Base-by-base conservation (phyloP, 2,797 vertebrate genomes). In the Crocidura indochinensis region DNA sequence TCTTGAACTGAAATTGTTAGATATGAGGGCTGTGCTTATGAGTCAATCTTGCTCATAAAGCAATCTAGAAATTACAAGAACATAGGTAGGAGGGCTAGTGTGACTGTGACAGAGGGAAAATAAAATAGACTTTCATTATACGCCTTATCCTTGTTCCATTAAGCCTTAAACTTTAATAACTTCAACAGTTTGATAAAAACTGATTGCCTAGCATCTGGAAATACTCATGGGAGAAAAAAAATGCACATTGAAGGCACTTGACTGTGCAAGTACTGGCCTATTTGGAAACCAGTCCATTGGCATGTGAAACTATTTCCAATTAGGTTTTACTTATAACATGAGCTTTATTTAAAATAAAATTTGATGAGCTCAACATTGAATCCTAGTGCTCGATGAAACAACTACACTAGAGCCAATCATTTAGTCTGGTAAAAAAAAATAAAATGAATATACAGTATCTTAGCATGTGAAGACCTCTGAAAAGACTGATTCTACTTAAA, bases 81-180 rank as follows among this genome's bases (percentile, higher is more conserved):
- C 4, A 0, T 12, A 46, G 56, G 2, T 19, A 6, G 29, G 17
- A 65, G 44, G 0, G 3, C 60, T 8, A 15, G 44, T 1, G 8
- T 24, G 53, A 65, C 10, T 73, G 10, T 49, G 26, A 27, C 12
- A 31, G 0, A 79, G 3, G 47, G 27, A 1, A 65, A 26, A 74
- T 49, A 65, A 17, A 56, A 76, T 7, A 1, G 0, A 6, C 19
- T n/a, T 46, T 65, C 3, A 38, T 14, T 20, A 79, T 20, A 83
- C 11, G 49, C 47, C 2, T 78, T 78, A 24, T 29, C 10, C 22
- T 47, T 69, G 17, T 7, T 1, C 7, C 2, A 56, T 72, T 68
- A 49, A 19, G 8, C 15, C 6, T 11, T 51, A 53, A 15, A 56
- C 69, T 91, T 9, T 8, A 84, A 2, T 44, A 47, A 4, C 20